These are phyloP conservation scores for Heliconius aoede DNA, from an alignment of 2,888 invertebrate genomes.

Conservation along the genomic window DNA sequence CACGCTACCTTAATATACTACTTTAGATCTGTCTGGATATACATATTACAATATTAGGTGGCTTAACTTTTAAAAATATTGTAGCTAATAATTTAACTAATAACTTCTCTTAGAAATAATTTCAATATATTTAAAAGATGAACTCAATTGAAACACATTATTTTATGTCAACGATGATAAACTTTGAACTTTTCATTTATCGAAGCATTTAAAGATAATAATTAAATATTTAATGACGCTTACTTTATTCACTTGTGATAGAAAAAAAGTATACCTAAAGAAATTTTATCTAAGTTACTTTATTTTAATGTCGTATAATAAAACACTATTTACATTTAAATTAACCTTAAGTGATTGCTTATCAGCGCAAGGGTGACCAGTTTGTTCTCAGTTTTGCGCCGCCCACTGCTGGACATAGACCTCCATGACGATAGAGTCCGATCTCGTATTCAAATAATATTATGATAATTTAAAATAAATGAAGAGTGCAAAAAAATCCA, in stretches of 20 bases:
- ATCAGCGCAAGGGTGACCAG: background rate
- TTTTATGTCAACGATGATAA: constrained; percentile 4
- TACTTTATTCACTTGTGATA: background rate
- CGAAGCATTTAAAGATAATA: background rate
- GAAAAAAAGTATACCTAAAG: background rate
- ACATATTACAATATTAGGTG: background rate
- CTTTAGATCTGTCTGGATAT: background rate
- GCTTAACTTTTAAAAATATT: background rate
- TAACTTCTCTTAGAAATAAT: background rate
- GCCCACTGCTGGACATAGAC: background rate
- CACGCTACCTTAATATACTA: constrained; percentile 61
- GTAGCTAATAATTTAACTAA: background rate
- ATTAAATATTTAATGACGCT: background rate
- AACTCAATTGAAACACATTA: background rate
- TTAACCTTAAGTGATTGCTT: background rate
- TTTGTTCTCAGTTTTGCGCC: background rate
- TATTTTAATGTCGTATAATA: background rate
- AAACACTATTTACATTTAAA: background rate
- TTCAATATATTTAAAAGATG: background rate
- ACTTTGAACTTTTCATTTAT: background rate
- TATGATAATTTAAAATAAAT: background rate
- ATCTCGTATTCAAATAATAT: background rate
- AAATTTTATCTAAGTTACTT: background rate
- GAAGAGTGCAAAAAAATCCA: too few relatives aligned
- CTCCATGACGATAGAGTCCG: background rate